Evolutionary conservation across 2,797 vertebrate genomes (phyloP), one percentile per base, ranked within the genome.

Genomic region (Mallotus villosus): DNA sequence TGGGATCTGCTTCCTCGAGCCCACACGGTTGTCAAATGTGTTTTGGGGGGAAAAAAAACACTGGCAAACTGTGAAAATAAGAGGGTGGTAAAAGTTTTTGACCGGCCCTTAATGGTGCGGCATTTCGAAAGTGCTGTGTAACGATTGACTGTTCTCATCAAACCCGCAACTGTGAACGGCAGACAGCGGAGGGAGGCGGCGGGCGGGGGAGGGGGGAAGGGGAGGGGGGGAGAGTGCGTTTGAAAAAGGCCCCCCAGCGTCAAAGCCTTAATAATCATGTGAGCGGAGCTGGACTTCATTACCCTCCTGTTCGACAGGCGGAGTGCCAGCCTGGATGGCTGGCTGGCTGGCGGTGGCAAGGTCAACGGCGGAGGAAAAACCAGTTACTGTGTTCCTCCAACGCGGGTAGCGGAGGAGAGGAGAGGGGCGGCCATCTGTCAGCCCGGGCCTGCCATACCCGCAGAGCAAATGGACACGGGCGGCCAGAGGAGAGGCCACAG

Each of bases 311-410:
- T 92, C 91, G 85, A 88, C 90, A 91, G 92, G 92, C 92, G 82
- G 85, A 87, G 86, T 90, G 93, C 93, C 92, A 93, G 92, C 88
- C 90, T 82, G 90, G 88, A 91, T 92, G 88, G 88, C 91, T 92
- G 90, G 91, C 91, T 91, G 92, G 92, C 91, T 91, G 90, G 92
- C 91, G 91, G 90, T 86, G 92, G 93, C 93, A 94, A 94, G 93
- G 93, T 93, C 92, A 94, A 92, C 91, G 92, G 90, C 92, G 88
- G 89, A 92, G 92, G 91, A 92, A 92, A 93, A 93, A 92, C 91
- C 92, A 92, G 93, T 93, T 92, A 93, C 91, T 93, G 91, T 92
- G 91, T 91, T 92, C 91, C 90, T 91, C 91, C 90, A 90, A 91
- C 91, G 92, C 89, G 88, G 90, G 76, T n/a, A 68, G 74, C 53